These are phyloP conservation scores for Scaptomyza hsui DNA, from an alignment of 1,140 invertebrate genomes.

Conservation along the genomic window DNA sequence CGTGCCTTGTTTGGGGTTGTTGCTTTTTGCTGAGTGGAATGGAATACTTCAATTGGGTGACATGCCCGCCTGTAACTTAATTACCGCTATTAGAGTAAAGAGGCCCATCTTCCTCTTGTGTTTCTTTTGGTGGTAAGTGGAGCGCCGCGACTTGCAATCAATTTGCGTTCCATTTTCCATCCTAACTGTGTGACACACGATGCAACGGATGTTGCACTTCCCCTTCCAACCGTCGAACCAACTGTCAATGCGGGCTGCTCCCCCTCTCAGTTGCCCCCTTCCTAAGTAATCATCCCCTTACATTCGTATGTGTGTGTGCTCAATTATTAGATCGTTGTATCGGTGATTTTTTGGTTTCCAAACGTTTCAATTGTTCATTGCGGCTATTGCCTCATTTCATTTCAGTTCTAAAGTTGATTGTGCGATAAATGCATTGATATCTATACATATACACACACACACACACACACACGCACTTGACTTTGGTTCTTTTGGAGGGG, in stretches of 20 bases:
- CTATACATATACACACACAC: conserved; percentile 13
- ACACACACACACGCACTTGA: conserved; percentile 32
- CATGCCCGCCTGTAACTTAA: conserved; percentile 52
- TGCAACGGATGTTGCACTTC: conserved; percentile 37
- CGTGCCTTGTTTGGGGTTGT: conserved; percentile 7
- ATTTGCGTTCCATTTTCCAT: conserved; percentile 37
- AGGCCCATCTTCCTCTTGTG: not conserved
- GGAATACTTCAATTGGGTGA: conserved; percentile 8
- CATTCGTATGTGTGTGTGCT: conserved; percentile 8
- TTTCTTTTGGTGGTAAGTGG: conserved; percentile 21
- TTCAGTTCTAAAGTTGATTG: conserved; percentile 36
- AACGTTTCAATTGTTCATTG: conserved; percentile 39
- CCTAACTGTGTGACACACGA: conserved; percentile 10
- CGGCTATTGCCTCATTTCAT: conserved; percentile 18
- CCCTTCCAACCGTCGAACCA: not conserved
- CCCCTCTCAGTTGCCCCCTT: not conserved
- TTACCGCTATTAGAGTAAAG: conserved; percentile 46
- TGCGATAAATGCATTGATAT: conserved; percentile 53
- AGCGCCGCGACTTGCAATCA: conserved; percentile 30
- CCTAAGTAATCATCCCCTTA: not conserved
- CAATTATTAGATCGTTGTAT: conserved; percentile 61
- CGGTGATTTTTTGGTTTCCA: conserved; percentile 41
- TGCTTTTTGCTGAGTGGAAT: not conserved
- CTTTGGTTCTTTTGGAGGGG: conserved; percentile 13
- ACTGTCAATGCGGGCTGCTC: conserved; percentile 32